Conservation (phyloP, 2,888 invertebrate species). For the Bedellia somnulentella region DNA sequence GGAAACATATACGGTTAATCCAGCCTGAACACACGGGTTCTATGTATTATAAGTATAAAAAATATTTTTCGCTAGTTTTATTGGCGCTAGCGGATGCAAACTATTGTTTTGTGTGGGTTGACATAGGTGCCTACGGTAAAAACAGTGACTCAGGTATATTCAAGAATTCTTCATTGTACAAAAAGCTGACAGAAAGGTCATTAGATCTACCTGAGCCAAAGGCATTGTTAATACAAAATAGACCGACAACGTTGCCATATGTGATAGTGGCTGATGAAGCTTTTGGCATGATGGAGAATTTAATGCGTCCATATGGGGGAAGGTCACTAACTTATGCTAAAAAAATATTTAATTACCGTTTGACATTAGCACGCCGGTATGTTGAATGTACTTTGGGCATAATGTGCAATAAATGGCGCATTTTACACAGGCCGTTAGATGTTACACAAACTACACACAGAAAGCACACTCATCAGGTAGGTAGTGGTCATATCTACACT, state of each 20-base stretch:
- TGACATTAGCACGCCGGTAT: too few species aligned
- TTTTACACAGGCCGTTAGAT: constrained; percentile 12
- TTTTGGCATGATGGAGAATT: not conserved
- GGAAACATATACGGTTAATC: too few species aligned
- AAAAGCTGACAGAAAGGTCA: constrained; percentile 1
- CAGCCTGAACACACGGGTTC: too few species aligned
- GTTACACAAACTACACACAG: too few species aligned
- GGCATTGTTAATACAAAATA: not conserved
- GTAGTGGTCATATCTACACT: too few species aligned
- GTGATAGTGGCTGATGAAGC: constrained; percentile 1
- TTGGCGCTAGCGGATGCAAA: constrained; percentile 3
- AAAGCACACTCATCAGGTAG: too few species aligned
- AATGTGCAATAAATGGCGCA: constrained; percentile 12
- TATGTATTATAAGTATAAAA: constrained; percentile 13
- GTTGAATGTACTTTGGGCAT: constrained; percentile 10
- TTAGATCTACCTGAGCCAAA: constrained; percentile 1
- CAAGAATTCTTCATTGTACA: constrained; percentile 1
- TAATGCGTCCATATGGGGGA: constrained; percentile 1
- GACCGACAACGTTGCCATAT: constrained; percentile 1
- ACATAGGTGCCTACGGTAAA: constrained; percentile 2
- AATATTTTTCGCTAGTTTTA: constrained; percentile 12
- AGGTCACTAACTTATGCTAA: constrained; percentile 2
- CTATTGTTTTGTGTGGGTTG: constrained; percentile 3
- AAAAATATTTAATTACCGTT: constrained; percentile 9
- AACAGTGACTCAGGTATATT: constrained; percentile 1